Evolutionary conservation across 1,140 invertebrate genomes (phyloP).

Genomic region (Drosophila parabipectinata): DNA sequence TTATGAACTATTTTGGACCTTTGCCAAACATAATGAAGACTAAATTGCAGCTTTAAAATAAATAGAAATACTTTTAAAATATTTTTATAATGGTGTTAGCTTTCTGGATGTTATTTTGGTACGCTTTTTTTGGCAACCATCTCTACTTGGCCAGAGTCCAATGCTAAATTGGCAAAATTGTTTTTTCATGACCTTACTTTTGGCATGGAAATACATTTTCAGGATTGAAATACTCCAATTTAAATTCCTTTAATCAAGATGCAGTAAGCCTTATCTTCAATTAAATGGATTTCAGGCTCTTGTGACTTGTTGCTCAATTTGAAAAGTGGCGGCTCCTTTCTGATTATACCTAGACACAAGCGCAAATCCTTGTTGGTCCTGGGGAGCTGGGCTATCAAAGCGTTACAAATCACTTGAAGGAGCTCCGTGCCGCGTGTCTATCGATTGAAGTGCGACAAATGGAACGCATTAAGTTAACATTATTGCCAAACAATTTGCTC

Average conservation of each 20-base stretch:
- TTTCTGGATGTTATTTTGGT: not conserved
- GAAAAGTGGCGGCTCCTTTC: constrained; percentile 3
- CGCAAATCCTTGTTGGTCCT: constrained; percentile 23
- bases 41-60: not conserved
- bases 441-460: constrained; percentile 78
- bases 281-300: constrained; percentile 24
- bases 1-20: constrained; percentile 47
- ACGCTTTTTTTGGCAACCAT: constrained; percentile 44
- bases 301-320: constrained; percentile 36
- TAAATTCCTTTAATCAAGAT: constrained; percentile 28
- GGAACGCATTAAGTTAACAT: constrained; percentile 82
- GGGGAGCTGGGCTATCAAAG: constrained; percentile 29
- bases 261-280: constrained; percentile 26
- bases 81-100: not conserved
- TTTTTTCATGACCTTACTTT: constrained; percentile 52
- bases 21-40: constrained; percentile 4
- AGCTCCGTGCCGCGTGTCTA: constrained; percentile 55
- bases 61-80: not conserved
- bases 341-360: constrained; percentile 25
- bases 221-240: constrained; percentile 21
- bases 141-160: constrained; percentile 49
- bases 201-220: constrained; percentile 26
- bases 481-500: constrained; percentile 82
- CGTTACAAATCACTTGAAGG: constrained; percentile 72
- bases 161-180: constrained; percentile 43